Evolutionary conservation across 2,113 vertebrate species (phyloP), one percentile per base, ranked within the genome.

Genomic region (Camelus bactrianus): DNA sequence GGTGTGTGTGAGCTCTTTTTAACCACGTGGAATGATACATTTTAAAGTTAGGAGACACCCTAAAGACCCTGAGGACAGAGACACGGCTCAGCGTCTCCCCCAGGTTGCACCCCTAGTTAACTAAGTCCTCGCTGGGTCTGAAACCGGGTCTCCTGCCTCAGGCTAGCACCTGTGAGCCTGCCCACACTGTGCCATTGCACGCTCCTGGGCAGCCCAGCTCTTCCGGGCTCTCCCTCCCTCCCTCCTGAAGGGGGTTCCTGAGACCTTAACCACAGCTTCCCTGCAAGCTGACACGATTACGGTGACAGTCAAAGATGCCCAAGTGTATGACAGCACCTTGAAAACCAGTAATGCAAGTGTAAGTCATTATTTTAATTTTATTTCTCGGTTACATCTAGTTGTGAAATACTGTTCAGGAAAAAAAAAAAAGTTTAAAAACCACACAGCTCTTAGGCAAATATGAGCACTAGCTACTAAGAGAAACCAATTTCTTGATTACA

Each of bases 261-360:
- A 60, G 80, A 28, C 11, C 8, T 19, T 4, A 54, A 2, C 54
- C 2, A 0, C 0, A 2, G 3, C 65, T 48, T 30, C 60, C n/a
- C 65, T 6, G 58, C 22, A 70, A 56, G 75, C 69, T 19, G 20
- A 7, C 14, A 60, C 48, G 35, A n/a, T 75, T 22, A 24, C 19
- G 19, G 1, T 38, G 62, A 48, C 10, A 26, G 20, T 35, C 52
- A n/a, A 42, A 19, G 19, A 6, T 48, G n/a, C 64, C 19, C 5
- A 30, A 46, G 22, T n/a, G 3, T 35, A 3, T 62, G 42, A 52
- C 24, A 50, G 19, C 22, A 50, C 67, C 82, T 24, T 6, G 9
- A 80, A 64, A 46, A 50, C 26, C 3, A 30, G 20, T 20, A 16
- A 20, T 60, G 1, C 56, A 19, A 64, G 9, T 30, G 16, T 20